Percentiles rank a stretch among this genome's conserved stretches.
Evolutionary conservation across 2,888 invertebrate genomes (phyloP).

Genomic region (Operophtera brumata): DNA sequence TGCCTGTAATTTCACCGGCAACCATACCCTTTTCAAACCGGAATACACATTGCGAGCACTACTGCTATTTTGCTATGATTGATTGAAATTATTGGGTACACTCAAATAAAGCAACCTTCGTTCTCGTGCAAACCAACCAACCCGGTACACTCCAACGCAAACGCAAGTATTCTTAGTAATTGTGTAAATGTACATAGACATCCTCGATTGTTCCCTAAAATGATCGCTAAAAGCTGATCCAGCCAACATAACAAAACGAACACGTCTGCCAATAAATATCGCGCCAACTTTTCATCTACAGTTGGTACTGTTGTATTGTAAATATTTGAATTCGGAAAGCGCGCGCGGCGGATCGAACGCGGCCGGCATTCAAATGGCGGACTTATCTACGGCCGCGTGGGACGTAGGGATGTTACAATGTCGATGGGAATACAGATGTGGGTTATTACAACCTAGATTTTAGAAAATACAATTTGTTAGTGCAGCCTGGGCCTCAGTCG

Average conservation of each 20-base stretch:
- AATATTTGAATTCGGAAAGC: constrained; percentile 40
- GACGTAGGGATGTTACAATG: constrained; percentile 27
- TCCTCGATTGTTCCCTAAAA: neutral
- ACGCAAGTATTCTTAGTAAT: too few species aligned
- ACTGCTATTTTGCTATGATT: too few species aligned
- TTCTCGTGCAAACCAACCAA: too few species aligned
- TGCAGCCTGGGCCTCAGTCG: too few species aligned
- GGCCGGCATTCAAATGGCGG: constrained; percentile 66
- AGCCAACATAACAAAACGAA: constrained; percentile 26
- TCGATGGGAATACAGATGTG: constrained; percentile 14
- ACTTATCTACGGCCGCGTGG: constrained; percentile 57
- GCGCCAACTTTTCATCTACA: constrained; percentile 37
- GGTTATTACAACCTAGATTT: neutral
- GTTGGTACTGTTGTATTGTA: constrained; percentile 38
- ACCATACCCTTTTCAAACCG: too few species aligned
- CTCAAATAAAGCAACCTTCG: too few species aligned
- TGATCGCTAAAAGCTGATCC: constrained; percentile 2
- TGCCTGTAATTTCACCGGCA: too few species aligned
- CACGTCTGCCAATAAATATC: constrained; percentile 36
- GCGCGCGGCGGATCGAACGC: constrained; percentile 40
- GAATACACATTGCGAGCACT: too few species aligned
- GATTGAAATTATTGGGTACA: too few species aligned
- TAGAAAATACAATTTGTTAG: neutral
- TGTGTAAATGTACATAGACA: too few species aligned
- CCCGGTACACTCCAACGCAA: too few species aligned